Evolutionary conservation across 2,113 vertebrate genomes (phyloP).

Genomic region (Sinocyclocheilus anophthalmus): DNA sequence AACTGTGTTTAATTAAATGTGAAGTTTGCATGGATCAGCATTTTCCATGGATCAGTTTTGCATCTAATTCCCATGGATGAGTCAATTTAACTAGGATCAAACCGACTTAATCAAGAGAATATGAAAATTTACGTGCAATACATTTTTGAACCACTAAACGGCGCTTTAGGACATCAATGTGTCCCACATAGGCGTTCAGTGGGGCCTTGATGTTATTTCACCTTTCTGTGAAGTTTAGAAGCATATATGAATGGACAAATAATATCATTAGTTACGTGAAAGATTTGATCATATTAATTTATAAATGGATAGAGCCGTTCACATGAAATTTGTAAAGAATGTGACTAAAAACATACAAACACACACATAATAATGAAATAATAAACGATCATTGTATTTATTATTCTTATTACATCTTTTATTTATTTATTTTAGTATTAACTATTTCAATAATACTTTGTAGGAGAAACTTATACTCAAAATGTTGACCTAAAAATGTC

Average conservation of each 20-base stretch:
- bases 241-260: background rate
- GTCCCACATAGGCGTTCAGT: too few relatives aligned
- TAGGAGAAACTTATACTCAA: background rate
- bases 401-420: too few relatives aligned
- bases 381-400: too few relatives aligned
- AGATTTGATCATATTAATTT: background rate
- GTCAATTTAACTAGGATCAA: background rate
- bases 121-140: background rate
- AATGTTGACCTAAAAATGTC: background rate
- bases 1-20: background rate
- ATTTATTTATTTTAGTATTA: too few relatives aligned
- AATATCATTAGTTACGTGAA: background rate
- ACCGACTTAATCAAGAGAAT: background rate
- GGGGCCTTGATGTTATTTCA: background rate
- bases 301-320: background rate
- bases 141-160: background rate
- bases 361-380: too few relatives aligned
- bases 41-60: background rate
- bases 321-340: background rate
- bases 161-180: conserved; percentile 17
- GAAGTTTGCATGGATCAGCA: background rate
- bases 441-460: background rate
- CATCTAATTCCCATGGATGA: background rate
- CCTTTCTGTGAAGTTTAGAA: background rate
- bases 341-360: background rate